phyloP scores from a whole-genome alignment of 2,797 vertebrate species.

The Molossus alvarezi region DNA sequence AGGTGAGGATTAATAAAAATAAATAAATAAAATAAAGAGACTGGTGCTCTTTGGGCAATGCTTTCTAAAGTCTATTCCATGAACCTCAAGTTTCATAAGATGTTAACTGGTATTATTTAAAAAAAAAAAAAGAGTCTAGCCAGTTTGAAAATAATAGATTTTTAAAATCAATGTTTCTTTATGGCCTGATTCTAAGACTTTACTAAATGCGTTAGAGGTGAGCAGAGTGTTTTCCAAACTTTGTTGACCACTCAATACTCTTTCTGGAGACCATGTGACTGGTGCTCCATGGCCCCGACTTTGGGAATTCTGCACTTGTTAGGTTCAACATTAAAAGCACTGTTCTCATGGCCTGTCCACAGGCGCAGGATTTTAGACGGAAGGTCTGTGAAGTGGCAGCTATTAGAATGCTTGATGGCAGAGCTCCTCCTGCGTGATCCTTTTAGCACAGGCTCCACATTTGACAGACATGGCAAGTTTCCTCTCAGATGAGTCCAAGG shows the following conservation, averaged over 20 bases:
- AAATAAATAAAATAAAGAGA: too few relatives aligned
- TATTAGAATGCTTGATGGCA: not conserved
- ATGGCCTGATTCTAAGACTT: not conserved
- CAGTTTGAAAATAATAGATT: constrained; percentile 28
- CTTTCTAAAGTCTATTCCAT: constrained; percentile 12
- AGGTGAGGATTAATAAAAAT: too few relatives aligned
- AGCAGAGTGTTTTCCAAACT: not conserved
- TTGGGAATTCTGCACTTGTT: not conserved
- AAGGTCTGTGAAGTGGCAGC: not conserved
- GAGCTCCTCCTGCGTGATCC: not conserved
- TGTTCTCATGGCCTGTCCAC: not conserved
- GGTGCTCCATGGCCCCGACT: not conserved
- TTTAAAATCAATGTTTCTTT: not conserved
- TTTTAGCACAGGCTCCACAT: not conserved
- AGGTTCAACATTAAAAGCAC: not conserved
- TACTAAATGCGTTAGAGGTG: not conserved
- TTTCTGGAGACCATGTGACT: not conserved
- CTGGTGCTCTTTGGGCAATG: not conserved
- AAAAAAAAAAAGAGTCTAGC: not conserved
- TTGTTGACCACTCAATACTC: not conserved
- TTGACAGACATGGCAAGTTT: not conserved
- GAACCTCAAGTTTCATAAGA: constrained; percentile 13
- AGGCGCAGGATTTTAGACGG: too few relatives aligned
- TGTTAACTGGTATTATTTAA: not conserved
- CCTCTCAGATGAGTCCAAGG: not conserved